These are phyloP conservation scores for Passerina amoena DNA, from an alignment of 2,113 vertebrate species.

Conservation along the genomic window DNA sequence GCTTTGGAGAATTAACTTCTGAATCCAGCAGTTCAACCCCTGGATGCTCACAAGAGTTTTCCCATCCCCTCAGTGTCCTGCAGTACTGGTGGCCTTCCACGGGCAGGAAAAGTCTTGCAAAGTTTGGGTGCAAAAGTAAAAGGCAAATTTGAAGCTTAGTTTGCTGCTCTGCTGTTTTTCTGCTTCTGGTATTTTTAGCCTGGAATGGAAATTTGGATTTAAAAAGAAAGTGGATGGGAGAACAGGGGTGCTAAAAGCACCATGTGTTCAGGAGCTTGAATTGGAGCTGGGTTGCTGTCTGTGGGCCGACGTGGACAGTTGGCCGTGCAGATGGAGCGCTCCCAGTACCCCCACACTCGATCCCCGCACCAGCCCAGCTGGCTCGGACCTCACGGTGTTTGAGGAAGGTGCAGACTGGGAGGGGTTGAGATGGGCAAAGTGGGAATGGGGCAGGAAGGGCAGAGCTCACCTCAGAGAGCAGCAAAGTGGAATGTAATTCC, in stretches of 20 bases:
- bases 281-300: not conserved
- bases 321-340: not conserved
- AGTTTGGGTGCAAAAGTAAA: not conserved
- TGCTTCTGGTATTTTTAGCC: not conserved
- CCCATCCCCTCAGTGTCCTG: not conserved
- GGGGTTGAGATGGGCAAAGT: not conserved
- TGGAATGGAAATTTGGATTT: not conserved
- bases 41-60: fast-evolving
- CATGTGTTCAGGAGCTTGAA: conserved; percentile 14
- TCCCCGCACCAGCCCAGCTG: not conserved
- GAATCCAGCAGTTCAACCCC: not conserved
- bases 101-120: fast-evolving
- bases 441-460: not conserved
- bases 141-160: not conserved
- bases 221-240: not conserved
- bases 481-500: fast-evolving
- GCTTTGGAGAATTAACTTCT: not conserved
- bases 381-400: fast-evolving
- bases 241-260: conserved; percentile 4
- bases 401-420: not conserved
- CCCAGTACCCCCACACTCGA: fast-evolving
- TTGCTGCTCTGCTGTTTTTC: not conserved
- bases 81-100: fast-evolving
- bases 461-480: not conserved
- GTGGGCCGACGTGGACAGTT: not conserved